Evolutionary conservation across 1,140 invertebrate genomes (phyloP).

Genomic region (Ooceraea biroi): DNA sequence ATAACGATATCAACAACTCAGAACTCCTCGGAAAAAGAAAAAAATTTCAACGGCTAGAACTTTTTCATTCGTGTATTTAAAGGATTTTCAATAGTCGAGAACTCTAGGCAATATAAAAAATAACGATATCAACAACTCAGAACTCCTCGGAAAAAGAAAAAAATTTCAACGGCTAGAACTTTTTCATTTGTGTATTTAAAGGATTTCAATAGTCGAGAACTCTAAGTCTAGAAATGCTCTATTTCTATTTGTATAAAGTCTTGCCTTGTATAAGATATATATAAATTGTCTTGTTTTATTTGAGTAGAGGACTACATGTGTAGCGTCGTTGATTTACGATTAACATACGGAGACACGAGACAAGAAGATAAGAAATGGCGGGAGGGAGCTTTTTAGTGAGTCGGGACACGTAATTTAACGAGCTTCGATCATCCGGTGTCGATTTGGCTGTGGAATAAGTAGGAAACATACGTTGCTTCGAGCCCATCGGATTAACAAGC

Average conservation of each 20-base stretch:
- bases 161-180: too few relatives aligned
- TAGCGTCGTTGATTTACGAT: constrained; percentile 30
- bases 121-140: too few relatives aligned
- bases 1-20: too few relatives aligned
- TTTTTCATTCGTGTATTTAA: too few relatives aligned
- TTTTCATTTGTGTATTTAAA: neutral
- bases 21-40: too few relatives aligned
- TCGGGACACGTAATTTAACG: constrained; percentile 56
- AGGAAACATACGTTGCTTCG: constrained; percentile 19
- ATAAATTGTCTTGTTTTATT: neutral
- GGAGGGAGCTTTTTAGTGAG: constrained; percentile 20
- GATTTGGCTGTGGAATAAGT: constrained; percentile 52
- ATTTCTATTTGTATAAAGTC: neutral
- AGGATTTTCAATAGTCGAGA: too few relatives aligned
- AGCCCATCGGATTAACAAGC: neutral
- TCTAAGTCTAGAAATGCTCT: neutral
- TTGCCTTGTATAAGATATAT: neutral
- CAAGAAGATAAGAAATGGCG: constrained; percentile 8
- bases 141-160: too few relatives aligned
- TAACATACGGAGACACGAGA: constrained; percentile 20
- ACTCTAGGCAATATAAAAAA: too few relatives aligned
- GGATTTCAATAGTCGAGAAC: too few relatives aligned
- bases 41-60: too few relatives aligned
- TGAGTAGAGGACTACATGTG: neutral
- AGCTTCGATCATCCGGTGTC: constrained; percentile 58